Evolutionary conservation across 2,113 vertebrate species (phyloP), one percentile per base, ranked within the genome.

Genomic region (Mobula hypostoma): DNA sequence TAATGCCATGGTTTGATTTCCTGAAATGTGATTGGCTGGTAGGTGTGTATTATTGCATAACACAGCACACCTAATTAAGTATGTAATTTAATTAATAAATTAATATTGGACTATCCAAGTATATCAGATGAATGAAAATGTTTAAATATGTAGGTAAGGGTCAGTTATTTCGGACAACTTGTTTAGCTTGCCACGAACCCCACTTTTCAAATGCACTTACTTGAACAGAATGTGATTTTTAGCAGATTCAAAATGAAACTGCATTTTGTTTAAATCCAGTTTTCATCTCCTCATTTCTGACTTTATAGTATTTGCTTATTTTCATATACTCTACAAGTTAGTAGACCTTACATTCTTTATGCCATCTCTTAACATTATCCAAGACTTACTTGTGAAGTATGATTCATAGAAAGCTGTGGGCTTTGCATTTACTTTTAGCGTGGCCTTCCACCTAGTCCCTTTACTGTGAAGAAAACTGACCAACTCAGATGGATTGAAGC

Each of bases 61-160:
- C 91, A 93, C 68, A 72, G 36, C 91, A 93, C 91, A 93, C 91
- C 91, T 93, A 93, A 93, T 93, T 93, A 93, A 93, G 56, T 93
- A 74, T 93, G 91, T 93, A 93, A 93, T 93, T 93, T 93, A 93
- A 93, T 93, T 93, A 93, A 93, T 93, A 93, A 93, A 93, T 93
- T 93, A 93, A 93, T 93, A 93, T 93, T 93, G 91, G 91, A 93
- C 91, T 36, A 93, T 93, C 91, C 74, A 91, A 93, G 70, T 93
- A 93, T 76, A 93, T 93, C 91, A 93, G 91, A 93, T 36, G 74
- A 76, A 93, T 93, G 91, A 72, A 93, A 74, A 93, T 93, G 68
- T 74, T 93, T 93, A 93, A 93, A 11, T 48, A 74, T 56, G 1
- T 76, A 93, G 68, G 40, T 9, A 66, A 92, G 90, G 90, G 7